Conservation (phyloP, 2,797 vertebrate genomes). For the Peromyscus nudipes region DNA sequence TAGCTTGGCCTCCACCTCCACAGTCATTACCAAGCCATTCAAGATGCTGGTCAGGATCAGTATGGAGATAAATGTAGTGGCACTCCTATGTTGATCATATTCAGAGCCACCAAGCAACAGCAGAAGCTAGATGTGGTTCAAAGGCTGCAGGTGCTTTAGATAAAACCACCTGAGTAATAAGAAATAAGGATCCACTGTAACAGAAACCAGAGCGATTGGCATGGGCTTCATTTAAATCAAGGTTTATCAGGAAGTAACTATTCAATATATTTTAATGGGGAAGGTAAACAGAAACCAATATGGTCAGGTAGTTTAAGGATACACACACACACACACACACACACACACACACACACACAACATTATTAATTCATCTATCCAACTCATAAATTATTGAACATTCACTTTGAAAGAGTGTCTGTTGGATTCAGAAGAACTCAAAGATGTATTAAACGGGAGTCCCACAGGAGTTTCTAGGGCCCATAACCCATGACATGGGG, state of each 20-base stretch:
- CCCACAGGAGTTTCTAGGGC: not conserved
- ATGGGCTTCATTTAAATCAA: not conserved
- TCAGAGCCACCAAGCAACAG: not conserved
- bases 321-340: not conserved
- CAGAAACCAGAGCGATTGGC: not conserved
- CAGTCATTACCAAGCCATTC: not conserved
- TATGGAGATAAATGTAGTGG: not conserved
- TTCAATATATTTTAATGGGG: not conserved
- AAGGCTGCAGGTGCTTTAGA: not conserved
- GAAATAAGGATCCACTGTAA: not conserved
- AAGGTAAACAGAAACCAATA: not conserved
- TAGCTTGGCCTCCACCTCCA: not conserved
- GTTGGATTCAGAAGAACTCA: not conserved
- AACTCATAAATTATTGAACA: not conserved
- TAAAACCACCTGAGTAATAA: not conserved
- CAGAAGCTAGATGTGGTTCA: not conserved
- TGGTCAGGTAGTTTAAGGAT: not conserved
- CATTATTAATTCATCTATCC: not conserved
- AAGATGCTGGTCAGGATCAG: not conserved
- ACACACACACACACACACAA: not conserved
- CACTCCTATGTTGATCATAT: not conserved
- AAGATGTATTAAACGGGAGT: not conserved
- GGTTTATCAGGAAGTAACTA: not conserved
- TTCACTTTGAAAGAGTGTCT: not conserved
- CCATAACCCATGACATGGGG: rapidly evolving